Conservation (phyloP, 2,888 invertebrate species). For the Heliconius sara region DNA sequence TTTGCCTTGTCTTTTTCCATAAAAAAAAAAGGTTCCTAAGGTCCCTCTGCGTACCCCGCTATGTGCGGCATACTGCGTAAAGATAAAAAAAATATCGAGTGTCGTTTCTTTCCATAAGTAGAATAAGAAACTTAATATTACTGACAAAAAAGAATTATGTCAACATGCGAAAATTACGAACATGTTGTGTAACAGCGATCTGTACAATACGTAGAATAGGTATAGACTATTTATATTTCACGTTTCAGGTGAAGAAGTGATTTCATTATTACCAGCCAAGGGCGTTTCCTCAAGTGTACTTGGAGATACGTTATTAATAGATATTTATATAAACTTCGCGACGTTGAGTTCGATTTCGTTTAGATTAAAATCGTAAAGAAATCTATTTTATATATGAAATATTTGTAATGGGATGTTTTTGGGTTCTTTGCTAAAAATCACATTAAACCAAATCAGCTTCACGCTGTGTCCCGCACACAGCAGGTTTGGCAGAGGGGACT, state of each 20-base stretch:
- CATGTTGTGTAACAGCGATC: not conserved
- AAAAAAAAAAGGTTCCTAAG: no score
- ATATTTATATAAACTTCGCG: not conserved
- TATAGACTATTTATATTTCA: not conserved
- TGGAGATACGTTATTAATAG: not conserved
- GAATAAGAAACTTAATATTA: not conserved
- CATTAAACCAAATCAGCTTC: no score
- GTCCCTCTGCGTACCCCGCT: not conserved
- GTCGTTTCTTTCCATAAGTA: no score
- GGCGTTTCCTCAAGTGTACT: conserved; percentile 4
- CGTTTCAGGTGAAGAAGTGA: conserved; percentile 2
- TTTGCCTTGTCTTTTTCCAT: no score
- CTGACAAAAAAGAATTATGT: not conserved
- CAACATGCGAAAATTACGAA: not conserved
- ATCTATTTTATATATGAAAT: not conserved
- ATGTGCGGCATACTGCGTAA: not conserved
- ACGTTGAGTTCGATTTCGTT: no score
- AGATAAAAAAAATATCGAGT: not conserved
- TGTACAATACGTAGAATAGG: not conserved
- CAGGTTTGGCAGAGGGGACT: no score
- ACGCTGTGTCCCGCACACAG: no score
- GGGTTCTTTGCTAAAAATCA: no score
- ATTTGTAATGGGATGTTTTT: not conserved
- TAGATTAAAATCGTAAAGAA: not conserved
- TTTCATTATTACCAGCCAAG: conserved; percentile 16